Evolutionary conservation across 37 sponge, comb jelly and placozoan species (phyloP).

Genomic region (Amphimedon queenslandica): DNA sequence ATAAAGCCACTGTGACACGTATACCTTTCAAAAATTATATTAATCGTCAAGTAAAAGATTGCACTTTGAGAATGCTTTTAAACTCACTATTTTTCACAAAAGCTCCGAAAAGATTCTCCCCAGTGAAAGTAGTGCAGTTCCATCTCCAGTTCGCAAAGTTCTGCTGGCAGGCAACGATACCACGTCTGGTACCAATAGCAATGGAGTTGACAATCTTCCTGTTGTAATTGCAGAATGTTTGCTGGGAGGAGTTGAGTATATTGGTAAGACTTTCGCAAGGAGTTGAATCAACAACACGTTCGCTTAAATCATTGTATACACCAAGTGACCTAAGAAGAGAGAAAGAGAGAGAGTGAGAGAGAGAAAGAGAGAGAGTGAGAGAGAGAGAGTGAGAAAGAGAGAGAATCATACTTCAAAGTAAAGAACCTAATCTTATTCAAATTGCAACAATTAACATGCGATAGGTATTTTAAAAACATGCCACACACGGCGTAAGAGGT

Average conservation of each 20-base stretch:
- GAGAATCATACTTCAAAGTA: too few relatives aligned
- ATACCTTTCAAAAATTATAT: too few relatives aligned
- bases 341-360: conserved; percentile 1
- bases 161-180: conserved; percentile 42
- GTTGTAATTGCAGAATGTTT: background rate
- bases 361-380: conserved; percentile 1
- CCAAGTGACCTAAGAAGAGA: conserved; percentile 7
- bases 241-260: background rate
- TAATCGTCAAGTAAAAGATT: too few relatives aligned
- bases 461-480: too few relatives aligned
- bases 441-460: too few relatives aligned
- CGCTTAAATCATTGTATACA: background rate
- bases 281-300: background rate
- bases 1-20: too few relatives aligned
- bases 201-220: background rate
- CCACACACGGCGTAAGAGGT: too few relatives aligned
- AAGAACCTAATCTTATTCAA: too few relatives aligned
- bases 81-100: conserved; percentile 38
- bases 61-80: too few relatives aligned
- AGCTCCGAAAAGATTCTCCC: conserved; percentile 40
- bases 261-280: background rate
- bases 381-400: conserved; percentile 1
- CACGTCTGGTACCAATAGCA: conserved; percentile 18
- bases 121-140: conserved; percentile 59
- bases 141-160: conserved; percentile 25